These are phyloP conservation scores for Drosophila robusta DNA, from an alignment of 2,888 invertebrate genomes.

Conservation along the genomic window DNA sequence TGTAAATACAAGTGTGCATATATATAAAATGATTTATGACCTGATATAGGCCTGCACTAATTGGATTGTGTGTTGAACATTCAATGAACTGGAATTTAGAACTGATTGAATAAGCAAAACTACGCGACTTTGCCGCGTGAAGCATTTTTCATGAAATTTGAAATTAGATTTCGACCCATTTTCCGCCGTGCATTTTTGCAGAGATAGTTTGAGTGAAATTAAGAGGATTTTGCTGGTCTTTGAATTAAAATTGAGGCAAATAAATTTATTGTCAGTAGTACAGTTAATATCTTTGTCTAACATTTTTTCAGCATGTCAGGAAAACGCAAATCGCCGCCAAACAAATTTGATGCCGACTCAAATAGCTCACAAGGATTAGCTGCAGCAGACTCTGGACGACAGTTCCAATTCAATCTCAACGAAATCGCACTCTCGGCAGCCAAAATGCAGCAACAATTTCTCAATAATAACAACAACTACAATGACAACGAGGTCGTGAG, in stretches of 20 bases:
- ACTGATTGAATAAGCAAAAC: too few species aligned
- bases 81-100: too few species aligned
- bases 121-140: too few species aligned
- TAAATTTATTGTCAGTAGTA: too few species aligned
- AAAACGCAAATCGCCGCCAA: constrained; percentile 98
- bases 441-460: constrained; percentile 43
- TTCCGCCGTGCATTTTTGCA: too few species aligned
- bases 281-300: too few species aligned
- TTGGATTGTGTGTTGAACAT: too few species aligned
- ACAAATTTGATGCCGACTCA: constrained; percentile 91
- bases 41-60: not conserved
- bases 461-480: constrained; percentile 35
- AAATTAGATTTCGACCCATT: too few species aligned
- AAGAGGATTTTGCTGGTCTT: too few species aligned
- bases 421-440: constrained; percentile 7
- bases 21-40: not conserved
- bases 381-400: not conserved
- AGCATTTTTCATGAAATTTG: too few species aligned
- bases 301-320: constrained; percentile 93
- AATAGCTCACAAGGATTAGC: constrained; percentile 28
- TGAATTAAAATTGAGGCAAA: too few species aligned
- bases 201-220: too few species aligned
- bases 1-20: not conserved
- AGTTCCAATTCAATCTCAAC: constrained; percentile 11
- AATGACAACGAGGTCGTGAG: constrained; percentile 2